A percentile compares a stretch with the other conserved stretches of the same genome.
Conservation (phyloP, 1,140 invertebrate genomes). For the Drosophila bocki region DNA sequence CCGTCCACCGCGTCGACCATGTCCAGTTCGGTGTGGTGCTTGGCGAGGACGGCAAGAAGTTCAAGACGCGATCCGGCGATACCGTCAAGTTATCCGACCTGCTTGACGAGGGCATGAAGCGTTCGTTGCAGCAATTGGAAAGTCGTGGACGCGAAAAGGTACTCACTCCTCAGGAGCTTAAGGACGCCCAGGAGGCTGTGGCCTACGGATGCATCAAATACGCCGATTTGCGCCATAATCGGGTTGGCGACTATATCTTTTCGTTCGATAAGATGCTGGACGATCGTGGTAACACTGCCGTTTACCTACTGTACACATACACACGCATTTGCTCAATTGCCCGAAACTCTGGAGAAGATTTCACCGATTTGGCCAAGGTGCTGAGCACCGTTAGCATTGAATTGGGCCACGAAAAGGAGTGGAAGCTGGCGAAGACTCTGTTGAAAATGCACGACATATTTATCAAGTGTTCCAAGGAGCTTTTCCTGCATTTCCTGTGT, state of each 20-base stretch:
- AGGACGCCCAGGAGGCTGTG: constrained; percentile 93
- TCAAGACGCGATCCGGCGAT: constrained; percentile 99
- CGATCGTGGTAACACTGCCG: constrained; percentile 99
- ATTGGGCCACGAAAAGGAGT: constrained; percentile 96
- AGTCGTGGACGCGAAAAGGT: constrained; percentile 96
- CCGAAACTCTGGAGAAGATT: constrained; percentile 90
- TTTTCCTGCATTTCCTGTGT: constrained; percentile 96
- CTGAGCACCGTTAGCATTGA: constrained; percentile 81
- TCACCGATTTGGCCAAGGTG: constrained; percentile 86
- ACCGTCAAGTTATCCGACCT: constrained; percentile 96
- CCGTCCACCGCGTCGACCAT: constrained; percentile 92
- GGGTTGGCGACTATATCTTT: constrained; percentile 98
- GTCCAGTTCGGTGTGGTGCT: constrained; percentile 98
- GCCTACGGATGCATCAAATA: constrained; percentile 99
- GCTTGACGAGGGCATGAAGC: constrained; percentile 96
- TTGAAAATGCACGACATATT: constrained; percentile 96
- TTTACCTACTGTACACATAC: constrained; percentile 98
- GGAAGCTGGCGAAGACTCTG: constrained; percentile 96
- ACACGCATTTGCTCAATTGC: constrained; percentile 97
- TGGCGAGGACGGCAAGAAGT: constrained; percentile 99
- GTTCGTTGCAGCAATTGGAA: constrained; percentile 93
- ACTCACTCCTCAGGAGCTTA: constrained; percentile 93
- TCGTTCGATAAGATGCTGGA: constrained; percentile 99
- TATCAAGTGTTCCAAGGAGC: constrained; percentile 92
- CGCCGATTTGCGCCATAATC: constrained; percentile 97